Conservation (phyloP, 2,113 vertebrate species). For the Serinus canaria region DNA sequence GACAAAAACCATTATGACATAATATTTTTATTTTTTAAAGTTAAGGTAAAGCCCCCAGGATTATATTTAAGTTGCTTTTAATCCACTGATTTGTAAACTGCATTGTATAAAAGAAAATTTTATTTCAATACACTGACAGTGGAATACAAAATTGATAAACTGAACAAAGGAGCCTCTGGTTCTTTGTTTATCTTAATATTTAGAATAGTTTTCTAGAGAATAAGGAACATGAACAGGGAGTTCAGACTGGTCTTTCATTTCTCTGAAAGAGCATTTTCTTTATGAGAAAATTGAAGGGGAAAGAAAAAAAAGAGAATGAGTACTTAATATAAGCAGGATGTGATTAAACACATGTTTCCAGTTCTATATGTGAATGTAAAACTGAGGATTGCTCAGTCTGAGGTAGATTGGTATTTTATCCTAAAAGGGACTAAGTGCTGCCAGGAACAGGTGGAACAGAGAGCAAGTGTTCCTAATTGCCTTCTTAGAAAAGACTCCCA, state of each 20-base stretch:
- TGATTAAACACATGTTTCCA: not conserved
- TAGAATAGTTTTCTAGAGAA: not conserved
- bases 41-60: not conserved
- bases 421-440: not conserved
- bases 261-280: not conserved
- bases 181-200: not conserved
- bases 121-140: not conserved
- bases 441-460: not conserved
- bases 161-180: not conserved
- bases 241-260: not conserved
- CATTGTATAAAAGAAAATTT: not conserved
- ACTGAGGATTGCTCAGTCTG: not conserved
- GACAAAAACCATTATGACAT: not conserved
- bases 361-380: not conserved
- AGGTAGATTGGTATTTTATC: not conserved
- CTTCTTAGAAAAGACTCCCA: not conserved
- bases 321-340: not conserved
- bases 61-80: not conserved
- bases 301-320: not conserved
- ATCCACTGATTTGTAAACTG: not conserved
- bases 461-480: not conserved
- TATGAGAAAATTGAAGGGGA: fast-evolving
- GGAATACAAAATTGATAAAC: not conserved
- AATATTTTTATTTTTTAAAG: not conserved
- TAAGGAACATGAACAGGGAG: not conserved